Evolutionary conservation across 1,140 invertebrate genomes (phyloP).

Genomic region (Drosophila eugracilis): DNA sequence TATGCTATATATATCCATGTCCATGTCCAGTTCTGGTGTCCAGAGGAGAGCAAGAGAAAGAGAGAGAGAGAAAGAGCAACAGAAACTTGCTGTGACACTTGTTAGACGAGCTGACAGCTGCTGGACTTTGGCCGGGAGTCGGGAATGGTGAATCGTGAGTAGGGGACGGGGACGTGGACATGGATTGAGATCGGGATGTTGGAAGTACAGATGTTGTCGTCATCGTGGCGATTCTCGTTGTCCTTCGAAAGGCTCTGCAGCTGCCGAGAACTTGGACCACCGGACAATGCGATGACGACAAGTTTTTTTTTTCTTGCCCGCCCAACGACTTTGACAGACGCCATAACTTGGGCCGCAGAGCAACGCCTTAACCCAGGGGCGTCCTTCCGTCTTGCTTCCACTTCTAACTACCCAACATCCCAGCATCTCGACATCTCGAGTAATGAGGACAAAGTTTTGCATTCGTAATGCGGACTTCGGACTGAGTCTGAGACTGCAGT

Average conservation of each 20-base stretch:
- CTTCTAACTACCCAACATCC: background rate
- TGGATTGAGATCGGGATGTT: constrained; percentile 28
- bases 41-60: constrained; percentile 47
- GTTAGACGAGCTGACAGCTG: constrained; percentile 80
- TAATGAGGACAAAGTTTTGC: constrained; percentile 83
- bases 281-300: constrained; percentile 60
- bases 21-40: constrained; percentile 63
- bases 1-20: constrained; percentile 31
- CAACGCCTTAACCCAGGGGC: constrained; percentile 80
- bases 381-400: constrained; percentile 15
- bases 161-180: background rate
- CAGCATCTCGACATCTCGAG: constrained; percentile 36
- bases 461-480: constrained; percentile 59
- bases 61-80: no score
- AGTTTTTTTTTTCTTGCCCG: constrained; percentile 73
- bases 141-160: background rate
- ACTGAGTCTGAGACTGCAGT: constrained; percentile 13
- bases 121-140: constrained; percentile 55
- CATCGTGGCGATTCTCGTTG: constrained; percentile 65
- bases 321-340: constrained; percentile 77
- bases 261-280: constrained; percentile 57
- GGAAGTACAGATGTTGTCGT: constrained; percentile 75
- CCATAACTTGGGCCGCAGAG: constrained; percentile 76
- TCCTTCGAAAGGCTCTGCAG: constrained; percentile 69
- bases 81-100: constrained; percentile 81